Conservation (phyloP, 2,888 invertebrate species). For the Hydroisotoma schaefferi region DNA sequence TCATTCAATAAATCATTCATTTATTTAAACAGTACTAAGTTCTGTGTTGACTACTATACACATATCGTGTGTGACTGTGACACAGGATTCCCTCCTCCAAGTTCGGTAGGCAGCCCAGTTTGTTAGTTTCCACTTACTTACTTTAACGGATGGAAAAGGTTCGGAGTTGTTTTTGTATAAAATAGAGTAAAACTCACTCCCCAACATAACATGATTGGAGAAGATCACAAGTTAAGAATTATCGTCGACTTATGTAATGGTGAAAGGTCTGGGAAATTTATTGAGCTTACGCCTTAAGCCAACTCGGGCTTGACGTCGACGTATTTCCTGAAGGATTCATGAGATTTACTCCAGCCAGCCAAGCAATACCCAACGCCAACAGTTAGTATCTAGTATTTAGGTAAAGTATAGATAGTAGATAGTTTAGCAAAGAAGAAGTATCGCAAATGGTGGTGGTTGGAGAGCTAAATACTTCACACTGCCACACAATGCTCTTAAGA, state of each 20-base stretch:
- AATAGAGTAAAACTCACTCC: no score
- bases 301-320: constrained; percentile 2
- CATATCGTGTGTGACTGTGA: no score
- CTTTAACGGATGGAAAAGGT: no score
- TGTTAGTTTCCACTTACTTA: no score
- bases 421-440: not conserved
- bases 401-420: not conserved
- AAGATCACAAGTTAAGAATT: constrained; percentile 20
- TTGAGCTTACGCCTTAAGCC: constrained; percentile 28
- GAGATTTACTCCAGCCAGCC: not conserved
- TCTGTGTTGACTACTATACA: no score
- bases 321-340: constrained; percentile 7
- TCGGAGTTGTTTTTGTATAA: not conserved
- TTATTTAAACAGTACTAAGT: no score
- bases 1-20: no score
- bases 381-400: not conserved
- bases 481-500: constrained; percentile 6
- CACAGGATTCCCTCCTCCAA: no score
- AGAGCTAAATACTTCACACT: constrained; percentile 12
- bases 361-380: not conserved
- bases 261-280: constrained; percentile 39
- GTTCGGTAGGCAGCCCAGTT: no score
- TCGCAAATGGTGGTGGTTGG: no score
- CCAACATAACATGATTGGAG: no score
- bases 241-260: constrained; percentile 27